Evolutionary conservation across 2,888 invertebrate genomes (phyloP), one percentile per base, ranked within the genome.

Genomic region (Drosophila percnosoma): DNA sequence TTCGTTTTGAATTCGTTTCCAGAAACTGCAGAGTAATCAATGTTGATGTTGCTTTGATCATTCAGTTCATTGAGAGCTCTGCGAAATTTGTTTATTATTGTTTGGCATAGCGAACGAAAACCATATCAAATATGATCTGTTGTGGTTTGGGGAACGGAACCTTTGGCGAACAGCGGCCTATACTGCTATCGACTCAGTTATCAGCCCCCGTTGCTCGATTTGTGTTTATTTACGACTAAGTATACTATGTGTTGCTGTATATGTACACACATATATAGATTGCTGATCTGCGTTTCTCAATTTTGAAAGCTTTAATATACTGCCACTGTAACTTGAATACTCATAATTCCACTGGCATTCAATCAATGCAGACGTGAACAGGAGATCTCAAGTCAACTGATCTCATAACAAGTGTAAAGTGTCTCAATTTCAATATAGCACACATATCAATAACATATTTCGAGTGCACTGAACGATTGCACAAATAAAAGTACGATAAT

Each of bases 341-440:
- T 82, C 85, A 87, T 73, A 87, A 85, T 74, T 85, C 83, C 67
- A 73, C 72, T 69, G 75, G 85, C 87, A 87, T 78, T 89, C 87
- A 76, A 82, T 78, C 89, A 87, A 82, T 81, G 76, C 87, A 89
- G 87, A 82, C 77, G 89, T 89, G 72, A 78, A 75, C 60, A 58
- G 55, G 33, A 64, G 60, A 66, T 61, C 18, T 40, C 48, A 21
- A 45, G 33, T 24, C 54, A 55, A 52, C 27, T 34, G 65, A 73
- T 68, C 80, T 79, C 73, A 83, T 76, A 65, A 48, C 55, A 64
- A 82, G 73, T 74, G 69, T 64, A 42, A 71, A 73, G 83, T 86
- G 72, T 77, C 81, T 86, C 86, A 87, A 81, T 75, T 77, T 60
- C 29, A 51, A 63, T 21, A 73, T 45, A 67, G 31, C 8, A 60